Percentiles rank a stretch among this genome's conserved stretches.
Conservation (phyloP, 2,888 invertebrate genomes). For the Volucella bombylans region DNA sequence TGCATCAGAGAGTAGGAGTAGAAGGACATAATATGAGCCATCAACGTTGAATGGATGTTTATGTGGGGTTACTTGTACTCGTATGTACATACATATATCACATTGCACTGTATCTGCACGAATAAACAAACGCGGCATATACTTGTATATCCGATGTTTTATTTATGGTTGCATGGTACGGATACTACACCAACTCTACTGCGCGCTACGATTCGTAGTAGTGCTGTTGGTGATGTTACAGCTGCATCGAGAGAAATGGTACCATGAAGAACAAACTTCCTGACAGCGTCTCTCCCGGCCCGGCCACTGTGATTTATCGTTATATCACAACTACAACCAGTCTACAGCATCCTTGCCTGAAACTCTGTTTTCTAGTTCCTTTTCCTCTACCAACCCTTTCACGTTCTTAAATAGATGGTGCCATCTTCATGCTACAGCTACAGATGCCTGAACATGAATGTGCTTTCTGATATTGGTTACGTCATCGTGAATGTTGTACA, state of each 20-base stretch:
- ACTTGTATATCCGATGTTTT: constrained; percentile 62
- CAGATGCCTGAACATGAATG: constrained; percentile 47
- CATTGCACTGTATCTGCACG: too few relatives aligned
- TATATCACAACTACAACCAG: constrained; percentile 52
- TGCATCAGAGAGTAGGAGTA: constrained; percentile 21
- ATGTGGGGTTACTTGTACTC: constrained; percentile 1
- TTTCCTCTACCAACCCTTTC: neutral
- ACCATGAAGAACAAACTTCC: constrained; percentile 72
- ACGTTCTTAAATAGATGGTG: neutral
- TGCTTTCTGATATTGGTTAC: constrained; percentile 49
- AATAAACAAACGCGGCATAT: constrained; percentile 20
- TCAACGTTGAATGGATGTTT: constrained; percentile 29
- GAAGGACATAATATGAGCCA: constrained; percentile 47
- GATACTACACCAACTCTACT: neutral
- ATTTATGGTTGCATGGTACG: constrained; percentile 65
- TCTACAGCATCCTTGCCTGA: constrained; percentile 38
- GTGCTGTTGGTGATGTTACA: constrained; percentile 31
- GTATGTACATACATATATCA: neutral
- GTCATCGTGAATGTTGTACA: constrained; percentile 32
- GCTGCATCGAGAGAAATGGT: constrained; percentile 54
- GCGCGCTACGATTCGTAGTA: constrained; percentile 12
- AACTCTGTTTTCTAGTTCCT: constrained; percentile 20
- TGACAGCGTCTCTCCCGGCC: constrained; percentile 70
- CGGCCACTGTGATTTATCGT: constrained; percentile 68
- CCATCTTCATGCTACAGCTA: constrained; percentile 3